Evolutionary conservation across 2,797 vertebrate genomes (phyloP).

Genomic region (Neomorphus geoffroyi): DNA sequence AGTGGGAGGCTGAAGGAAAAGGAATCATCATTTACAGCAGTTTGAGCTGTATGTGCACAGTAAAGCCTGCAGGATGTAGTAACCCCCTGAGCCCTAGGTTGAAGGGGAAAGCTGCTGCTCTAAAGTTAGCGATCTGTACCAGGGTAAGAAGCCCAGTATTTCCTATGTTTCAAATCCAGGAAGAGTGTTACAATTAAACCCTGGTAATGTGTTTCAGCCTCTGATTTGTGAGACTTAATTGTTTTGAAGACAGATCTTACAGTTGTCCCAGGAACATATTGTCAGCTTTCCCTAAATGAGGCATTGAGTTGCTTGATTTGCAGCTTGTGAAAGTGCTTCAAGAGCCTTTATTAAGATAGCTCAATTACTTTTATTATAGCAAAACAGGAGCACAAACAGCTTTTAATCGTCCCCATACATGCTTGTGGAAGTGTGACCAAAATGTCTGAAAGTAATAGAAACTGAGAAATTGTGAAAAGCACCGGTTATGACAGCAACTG

Average conservation of each 20-base stretch:
- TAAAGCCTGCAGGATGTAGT: not conserved
- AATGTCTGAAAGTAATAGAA: not conserved
- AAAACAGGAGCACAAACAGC: not conserved
- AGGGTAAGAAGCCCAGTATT: not conserved
- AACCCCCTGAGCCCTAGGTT: not conserved
- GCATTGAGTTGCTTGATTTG: not conserved
- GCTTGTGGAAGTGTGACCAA: not conserved
- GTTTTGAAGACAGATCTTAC: not conserved
- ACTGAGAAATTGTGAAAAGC: not conserved
- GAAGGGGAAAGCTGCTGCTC: not conserved
- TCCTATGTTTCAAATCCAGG: not conserved
- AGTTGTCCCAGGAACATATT: not conserved
- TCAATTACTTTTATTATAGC: not conserved
- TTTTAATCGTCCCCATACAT: not conserved
- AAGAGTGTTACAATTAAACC: not conserved
- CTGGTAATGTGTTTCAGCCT: not conserved
- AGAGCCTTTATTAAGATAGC: not conserved
- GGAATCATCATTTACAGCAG: not conserved
- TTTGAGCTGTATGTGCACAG: not conserved
- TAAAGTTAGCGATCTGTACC: not conserved
- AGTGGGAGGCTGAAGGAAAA: constrained; percentile 9
- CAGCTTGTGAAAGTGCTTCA: not conserved
- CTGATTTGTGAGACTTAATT: not conserved
- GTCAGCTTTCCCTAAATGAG: not conserved
- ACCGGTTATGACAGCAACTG: not conserved